A percentile compares a stretch with the other conserved stretches of the same genome.
Evolutionary conservation across 2,113 vertebrate species (phyloP).

Genomic region (Channa maculata): DNA sequence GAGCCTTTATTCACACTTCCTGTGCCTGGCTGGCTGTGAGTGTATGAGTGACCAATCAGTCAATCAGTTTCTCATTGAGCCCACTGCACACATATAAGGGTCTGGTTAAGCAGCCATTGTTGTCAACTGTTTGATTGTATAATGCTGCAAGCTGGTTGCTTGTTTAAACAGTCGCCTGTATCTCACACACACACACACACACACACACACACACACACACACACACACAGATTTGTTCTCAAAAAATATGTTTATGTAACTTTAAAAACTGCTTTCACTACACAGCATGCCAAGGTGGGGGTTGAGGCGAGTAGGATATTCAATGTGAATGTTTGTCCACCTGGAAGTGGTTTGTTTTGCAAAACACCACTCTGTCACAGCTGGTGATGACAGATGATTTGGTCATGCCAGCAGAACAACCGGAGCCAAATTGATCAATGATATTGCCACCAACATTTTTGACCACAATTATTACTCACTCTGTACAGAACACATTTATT

Average conservation of each 20-base stretch:
- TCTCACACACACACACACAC: slow-evolving; percentile 28
- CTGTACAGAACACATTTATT: too few relatives aligned
- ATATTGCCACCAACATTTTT: slow-evolving; percentile 3
- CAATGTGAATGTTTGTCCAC: slow-evolving; percentile 79
- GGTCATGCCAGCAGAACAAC: slow-evolving; percentile 34
- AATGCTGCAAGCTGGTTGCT: slow-evolving; percentile 48
- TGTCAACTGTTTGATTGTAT: slow-evolving; percentile 57
- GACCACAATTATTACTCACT: neutral
- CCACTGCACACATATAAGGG: slow-evolving; percentile 11
- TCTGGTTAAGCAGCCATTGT: slow-evolving; percentile 57
- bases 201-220: slow-evolving; percentile 1
- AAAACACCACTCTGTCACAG: slow-evolving; percentile 53
- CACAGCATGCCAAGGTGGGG: slow-evolving; percentile 1
- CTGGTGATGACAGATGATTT: slow-evolving; percentile 34
- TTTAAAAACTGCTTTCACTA: slow-evolving; percentile 22
- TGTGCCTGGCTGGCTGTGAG: slow-evolving; percentile 15
- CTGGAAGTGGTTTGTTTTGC: slow-evolving; percentile 77
- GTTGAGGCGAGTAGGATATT: slow-evolving; percentile 18
- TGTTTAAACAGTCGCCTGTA: slow-evolving; percentile 67
- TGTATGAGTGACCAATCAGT: slow-evolving; percentile 31
- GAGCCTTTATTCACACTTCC: slow-evolving; percentile 33
- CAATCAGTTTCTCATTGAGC: slow-evolving; percentile 67
- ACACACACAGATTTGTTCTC: neutral
- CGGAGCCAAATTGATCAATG: slow-evolving; percentile 7
- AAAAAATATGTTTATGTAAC: slow-evolving; percentile 38